A percentile compares a stretch with the other conserved stretches of the same genome.
phyloP scores from a whole-genome alignment of 2,797 vertebrate genomes.

The Stomatorhinus walkeri region DNA sequence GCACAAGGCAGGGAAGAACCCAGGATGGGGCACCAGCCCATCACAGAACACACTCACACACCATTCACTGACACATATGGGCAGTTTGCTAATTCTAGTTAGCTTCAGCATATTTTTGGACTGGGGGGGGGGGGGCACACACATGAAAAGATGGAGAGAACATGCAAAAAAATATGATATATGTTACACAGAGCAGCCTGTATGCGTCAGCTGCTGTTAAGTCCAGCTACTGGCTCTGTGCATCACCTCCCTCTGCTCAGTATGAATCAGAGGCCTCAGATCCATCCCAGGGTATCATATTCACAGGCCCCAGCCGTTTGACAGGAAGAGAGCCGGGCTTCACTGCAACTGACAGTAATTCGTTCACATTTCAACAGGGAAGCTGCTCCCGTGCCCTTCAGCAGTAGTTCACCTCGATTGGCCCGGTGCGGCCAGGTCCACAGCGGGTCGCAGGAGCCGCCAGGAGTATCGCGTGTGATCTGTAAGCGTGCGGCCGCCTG shows the following conservation, averaged over 20 bases:
- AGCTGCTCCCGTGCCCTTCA: not conserved
- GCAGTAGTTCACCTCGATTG: not conserved
- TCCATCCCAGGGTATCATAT: not conserved
- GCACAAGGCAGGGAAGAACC: too few relatives aligned
- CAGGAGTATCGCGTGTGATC: not conserved
- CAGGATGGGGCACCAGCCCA: too few relatives aligned
- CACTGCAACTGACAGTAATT: not conserved
- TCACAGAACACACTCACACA: not conserved
- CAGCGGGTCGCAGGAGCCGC: not conserved
- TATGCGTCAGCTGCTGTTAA: not conserved
- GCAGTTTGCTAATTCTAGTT: not conserved
- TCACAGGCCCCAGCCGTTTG: not conserved
- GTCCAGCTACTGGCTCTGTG: conserved; percentile 11
- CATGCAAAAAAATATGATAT: not conserved
- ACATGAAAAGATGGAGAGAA: not conserved
- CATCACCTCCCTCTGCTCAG: not conserved
- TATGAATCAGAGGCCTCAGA: not conserved
- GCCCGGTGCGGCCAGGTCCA: not conserved
- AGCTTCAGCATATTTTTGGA: not conserved
- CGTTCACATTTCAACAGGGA: not conserved
- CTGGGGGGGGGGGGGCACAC: not conserved
- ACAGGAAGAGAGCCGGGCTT: not conserved
- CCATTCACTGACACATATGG: not conserved
- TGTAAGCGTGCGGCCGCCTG: not conserved
- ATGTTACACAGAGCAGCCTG: not conserved